Evolutionary conservation across 2,797 vertebrate genomes (phyloP).

Genomic region (Tapera naevia): DNA sequence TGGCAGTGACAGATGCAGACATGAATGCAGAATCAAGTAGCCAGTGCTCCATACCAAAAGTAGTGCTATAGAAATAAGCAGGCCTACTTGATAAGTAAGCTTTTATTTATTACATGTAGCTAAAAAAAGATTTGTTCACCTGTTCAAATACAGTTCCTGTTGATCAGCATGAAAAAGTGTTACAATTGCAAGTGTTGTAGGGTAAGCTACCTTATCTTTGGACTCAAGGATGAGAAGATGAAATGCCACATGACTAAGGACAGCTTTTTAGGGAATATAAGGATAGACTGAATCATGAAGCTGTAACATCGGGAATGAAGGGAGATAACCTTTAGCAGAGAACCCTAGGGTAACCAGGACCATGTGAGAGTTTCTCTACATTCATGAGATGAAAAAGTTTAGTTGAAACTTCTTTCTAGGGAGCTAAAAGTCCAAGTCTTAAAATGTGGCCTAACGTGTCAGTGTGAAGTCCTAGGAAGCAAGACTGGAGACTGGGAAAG

Average conservation of each 20-base stretch:
- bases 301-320: background rate
- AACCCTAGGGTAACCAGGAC: background rate
- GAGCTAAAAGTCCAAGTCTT: background rate
- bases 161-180: background rate
- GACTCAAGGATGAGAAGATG: background rate
- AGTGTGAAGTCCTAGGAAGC: background rate
- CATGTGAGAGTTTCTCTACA: background rate
- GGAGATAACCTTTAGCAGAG: background rate
- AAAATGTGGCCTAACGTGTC: background rate
- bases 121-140: background rate
- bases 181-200: background rate
- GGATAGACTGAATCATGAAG: background rate
- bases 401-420: background rate
- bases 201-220: background rate
- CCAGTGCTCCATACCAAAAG: background rate
- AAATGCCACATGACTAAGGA: background rate
- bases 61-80: background rate
- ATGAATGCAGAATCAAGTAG: background rate
- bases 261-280: background rate
- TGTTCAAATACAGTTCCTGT: background rate
- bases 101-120: background rate
- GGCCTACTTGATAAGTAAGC: background rate
- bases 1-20: background rate
- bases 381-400: background rate
- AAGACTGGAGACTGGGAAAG: background rate